Base-by-base conservation (phyloP, 2,797 vertebrate species). In the Anguilla megastoma region DNA sequence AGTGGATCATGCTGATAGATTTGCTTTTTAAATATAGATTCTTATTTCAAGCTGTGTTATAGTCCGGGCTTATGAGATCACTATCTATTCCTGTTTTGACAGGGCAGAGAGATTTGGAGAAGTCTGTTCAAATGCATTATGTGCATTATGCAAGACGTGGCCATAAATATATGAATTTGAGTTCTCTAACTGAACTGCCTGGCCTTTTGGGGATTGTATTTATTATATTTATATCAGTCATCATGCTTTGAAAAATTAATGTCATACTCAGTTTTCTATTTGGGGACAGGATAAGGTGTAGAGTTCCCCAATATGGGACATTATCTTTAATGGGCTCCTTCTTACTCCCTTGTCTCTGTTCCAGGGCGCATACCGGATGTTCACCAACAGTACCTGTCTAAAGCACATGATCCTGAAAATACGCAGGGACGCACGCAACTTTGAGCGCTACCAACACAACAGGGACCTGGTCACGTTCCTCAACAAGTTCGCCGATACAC, bases 381-480 rank as follows among this genome's bases (percentile, higher is more conserved):
- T 99, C 94, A 98, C 98, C 91, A 98, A 97, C 95, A 99, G 98
- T 91, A 99, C 97, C 91, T 99, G 98, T 91, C 95, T 99, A 88
- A 99, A 99, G 94, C 98, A 99, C 94, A 99, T 99, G 98, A 97
- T 99, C 91, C 94, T 99, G 92, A 99, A 99, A 94, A 97, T 99
- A 88, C 98, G 98, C 0, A 95, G 98, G n/a, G 98, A 99, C 0
- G 97, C 98, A 27, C 96, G 97, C 12, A 99, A 99, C 94, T 99
- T 99, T 87, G 98, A 99, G 92, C 97, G 98, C 48, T 99, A 99
- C 94, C 98, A 99, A 89, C 98, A 99, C 89, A 99, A 99, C 93
- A 95, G 98, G 2, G 98, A 99, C 93, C 94, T 99, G 91, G 98
- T 99, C 90, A 97, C 98, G 85, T 99, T 99, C 95, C 97, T 99